Base-by-base conservation (phyloP, 2,888 invertebrate genomes). In the Parapristionchus giblindavisi region DNA sequence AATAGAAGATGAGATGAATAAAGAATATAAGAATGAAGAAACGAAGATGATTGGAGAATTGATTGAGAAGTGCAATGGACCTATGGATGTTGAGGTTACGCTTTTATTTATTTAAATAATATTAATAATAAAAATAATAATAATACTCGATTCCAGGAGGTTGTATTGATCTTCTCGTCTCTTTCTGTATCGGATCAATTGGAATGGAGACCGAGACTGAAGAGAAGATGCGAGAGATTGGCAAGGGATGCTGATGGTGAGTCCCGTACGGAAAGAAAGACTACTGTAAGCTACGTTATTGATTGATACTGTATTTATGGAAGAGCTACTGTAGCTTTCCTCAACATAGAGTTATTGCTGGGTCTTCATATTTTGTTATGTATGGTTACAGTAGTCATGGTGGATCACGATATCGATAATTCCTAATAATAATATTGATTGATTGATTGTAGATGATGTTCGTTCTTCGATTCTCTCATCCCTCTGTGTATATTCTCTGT, bases 151-250 rank as follows among this genome's bases (percentile, higher is more conserved):
- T 5, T 54, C 3, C 52, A 70, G 68, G 1, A 24, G n/a, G n/a
- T 70, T 24, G 52, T 70, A 5, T 21, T 36, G 24, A 3, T 36
- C n/a, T 70, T 70, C 68, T 40, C 21, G 6, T 52, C 52, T 36
- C 68, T 70, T 70, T n/a, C 68, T 21, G 21, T 38, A 3, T 21
- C 34, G 24, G 8, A n/a, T n/a, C 68, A 70, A 36, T 29, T 38
- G 27, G 68, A 70, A 70, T 70, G 38, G 54, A 52, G 54, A 70
- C 34, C 68, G 24, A 70, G 68, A 70, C 17, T 70, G 24, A 70
- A 70, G 68, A 70, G 43, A 29, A 70, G 43, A 70, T 8, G 52
- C 52, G 68, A 54, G 36, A 70, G 43, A 54, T 11, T 70, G 32
- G 68, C 68, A 17, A 48, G 65, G 51, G 32, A 66, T 54, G 34